phyloP scores from a whole-genome alignment of 2,797 vertebrate species.

The Diplodus puntazzo region DNA sequence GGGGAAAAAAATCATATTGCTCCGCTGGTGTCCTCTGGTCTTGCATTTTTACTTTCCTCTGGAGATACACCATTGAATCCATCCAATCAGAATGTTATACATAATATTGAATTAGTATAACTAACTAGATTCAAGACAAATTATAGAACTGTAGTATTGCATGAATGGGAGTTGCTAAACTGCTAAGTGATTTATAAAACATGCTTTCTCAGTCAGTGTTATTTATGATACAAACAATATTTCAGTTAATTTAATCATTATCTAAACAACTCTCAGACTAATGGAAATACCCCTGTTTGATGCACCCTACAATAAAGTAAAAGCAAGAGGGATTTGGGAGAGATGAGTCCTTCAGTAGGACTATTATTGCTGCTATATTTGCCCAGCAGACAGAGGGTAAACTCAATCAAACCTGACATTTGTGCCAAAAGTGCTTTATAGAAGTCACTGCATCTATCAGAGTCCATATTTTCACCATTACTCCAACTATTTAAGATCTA shows the following conservation, averaged over 20 bases:
- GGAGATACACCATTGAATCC: constrained; percentile 11
- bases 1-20: constrained; percentile 26
- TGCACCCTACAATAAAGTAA: constrained; percentile 11
- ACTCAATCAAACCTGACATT: constrained; percentile 35
- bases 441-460: constrained; percentile 18
- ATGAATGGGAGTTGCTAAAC: constrained; percentile 9
- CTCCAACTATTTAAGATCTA: constrained; percentile 3
- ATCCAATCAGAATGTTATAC: neutral
- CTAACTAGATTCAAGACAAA: constrained; percentile 14
- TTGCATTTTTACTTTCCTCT: constrained; percentile 3
- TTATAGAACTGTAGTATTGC: neutral
- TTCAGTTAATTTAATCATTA: constrained; percentile 27
- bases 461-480: constrained; percentile 7
- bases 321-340: constrained; percentile 17
- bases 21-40: constrained; percentile 26
- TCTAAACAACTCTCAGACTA: constrained; percentile 20
- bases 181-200: neutral
- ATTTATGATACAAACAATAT: constrained; percentile 26
- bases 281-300: constrained; percentile 19
- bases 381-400: neutral
- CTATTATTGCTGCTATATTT: constrained; percentile 26
- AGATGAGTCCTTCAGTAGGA: constrained; percentile 10
- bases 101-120: constrained; percentile 10
- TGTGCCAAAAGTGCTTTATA: constrained; percentile 29
- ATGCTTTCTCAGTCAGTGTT: neutral